Conservation (phyloP, 1,140 invertebrate genomes). For the Mesaphorura yosii region DNA sequence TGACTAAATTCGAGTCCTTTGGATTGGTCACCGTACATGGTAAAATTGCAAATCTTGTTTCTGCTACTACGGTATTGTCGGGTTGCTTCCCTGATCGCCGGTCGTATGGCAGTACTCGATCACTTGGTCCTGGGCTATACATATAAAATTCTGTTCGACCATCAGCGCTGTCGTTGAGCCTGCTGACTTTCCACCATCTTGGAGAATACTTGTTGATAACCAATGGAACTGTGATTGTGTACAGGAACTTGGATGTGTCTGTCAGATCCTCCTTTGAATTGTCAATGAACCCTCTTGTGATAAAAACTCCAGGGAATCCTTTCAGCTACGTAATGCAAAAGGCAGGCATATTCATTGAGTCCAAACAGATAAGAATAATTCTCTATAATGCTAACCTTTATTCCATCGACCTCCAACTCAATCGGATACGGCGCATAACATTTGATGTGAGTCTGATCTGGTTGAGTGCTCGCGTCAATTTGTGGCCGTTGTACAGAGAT, state of each 20-base stretch:
- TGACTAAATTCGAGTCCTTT: not conserved
- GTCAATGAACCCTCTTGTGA: too few relatives aligned
- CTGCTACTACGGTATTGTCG: not conserved
- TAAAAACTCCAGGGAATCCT: not conserved
- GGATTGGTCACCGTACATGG: not conserved
- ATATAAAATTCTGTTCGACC: constrained; percentile 2
- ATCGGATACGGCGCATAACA: constrained; percentile 3
- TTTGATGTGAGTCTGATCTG: not conserved
- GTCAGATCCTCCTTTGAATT: not conserved
- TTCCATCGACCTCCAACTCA: not conserved
- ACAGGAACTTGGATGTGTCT: not conserved
- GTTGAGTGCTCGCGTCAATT: not conserved
- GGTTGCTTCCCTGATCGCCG: not conserved
- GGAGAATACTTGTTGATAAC: not conserved
- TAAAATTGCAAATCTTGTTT: not conserved
- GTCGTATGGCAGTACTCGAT: not conserved
- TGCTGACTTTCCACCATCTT: constrained; percentile 1
- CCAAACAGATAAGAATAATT: not conserved
- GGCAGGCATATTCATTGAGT: too few relatives aligned
- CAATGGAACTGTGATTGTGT: constrained; percentile 1
- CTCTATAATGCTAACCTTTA: constrained; percentile 2
- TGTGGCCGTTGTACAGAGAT: not conserved
- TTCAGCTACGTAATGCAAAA: not conserved
- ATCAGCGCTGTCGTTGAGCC: not conserved
- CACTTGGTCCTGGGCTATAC: constrained; percentile 4